Evolutionary conservation across 2,797 vertebrate species (phyloP).

Genomic region (Siniperca obscura): DNA sequence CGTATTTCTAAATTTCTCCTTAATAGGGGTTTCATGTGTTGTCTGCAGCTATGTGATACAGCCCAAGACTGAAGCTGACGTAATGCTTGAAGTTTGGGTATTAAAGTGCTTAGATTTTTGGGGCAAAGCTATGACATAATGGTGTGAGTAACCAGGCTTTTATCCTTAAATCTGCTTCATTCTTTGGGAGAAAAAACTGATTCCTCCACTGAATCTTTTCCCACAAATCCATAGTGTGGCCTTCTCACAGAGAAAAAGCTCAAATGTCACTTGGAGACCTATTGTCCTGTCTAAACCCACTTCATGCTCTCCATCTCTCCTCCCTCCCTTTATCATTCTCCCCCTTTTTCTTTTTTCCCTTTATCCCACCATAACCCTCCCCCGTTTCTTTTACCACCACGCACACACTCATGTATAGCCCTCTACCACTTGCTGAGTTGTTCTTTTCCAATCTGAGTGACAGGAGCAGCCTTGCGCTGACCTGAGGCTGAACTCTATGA

Average conservation of each 20-base stretch:
- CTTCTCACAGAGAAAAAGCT: constrained; percentile 50
- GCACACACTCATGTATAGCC: constrained; percentile 22
- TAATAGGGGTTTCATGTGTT: constrained; percentile 2
- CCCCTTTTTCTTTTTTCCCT: constrained; percentile 5
- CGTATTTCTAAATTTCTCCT: background rate
- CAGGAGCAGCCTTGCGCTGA: constrained; percentile 75
- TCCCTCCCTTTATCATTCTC: constrained; percentile 51
- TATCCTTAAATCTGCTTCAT: constrained; percentile 37
- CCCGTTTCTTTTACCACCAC: constrained; percentile 40
- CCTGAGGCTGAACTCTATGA: constrained; percentile 73
- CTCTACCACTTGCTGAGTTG: constrained; percentile 44
- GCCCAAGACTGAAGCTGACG: constrained; percentile 24
- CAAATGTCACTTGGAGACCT: constrained; percentile 62
- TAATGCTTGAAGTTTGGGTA: constrained; percentile 44
- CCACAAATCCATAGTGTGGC: constrained; percentile 45
- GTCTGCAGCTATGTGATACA: constrained; percentile 26
- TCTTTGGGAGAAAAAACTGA: constrained; percentile 40
- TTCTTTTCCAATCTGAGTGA: constrained; percentile 68
- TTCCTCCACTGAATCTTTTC: constrained; percentile 43
- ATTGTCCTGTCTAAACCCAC: constrained; percentile 69
- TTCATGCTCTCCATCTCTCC: constrained; percentile 62
- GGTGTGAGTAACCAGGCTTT: constrained; percentile 46
- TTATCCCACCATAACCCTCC: constrained; percentile 48
- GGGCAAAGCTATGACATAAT: constrained; percentile 58
- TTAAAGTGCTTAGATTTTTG: constrained; percentile 44